Percentiles rank a stretch among this genome's conserved stretches.
phyloP scores from a whole-genome alignment of 2,797 vertebrate species.

The Leptodactylus fallax region DNA sequence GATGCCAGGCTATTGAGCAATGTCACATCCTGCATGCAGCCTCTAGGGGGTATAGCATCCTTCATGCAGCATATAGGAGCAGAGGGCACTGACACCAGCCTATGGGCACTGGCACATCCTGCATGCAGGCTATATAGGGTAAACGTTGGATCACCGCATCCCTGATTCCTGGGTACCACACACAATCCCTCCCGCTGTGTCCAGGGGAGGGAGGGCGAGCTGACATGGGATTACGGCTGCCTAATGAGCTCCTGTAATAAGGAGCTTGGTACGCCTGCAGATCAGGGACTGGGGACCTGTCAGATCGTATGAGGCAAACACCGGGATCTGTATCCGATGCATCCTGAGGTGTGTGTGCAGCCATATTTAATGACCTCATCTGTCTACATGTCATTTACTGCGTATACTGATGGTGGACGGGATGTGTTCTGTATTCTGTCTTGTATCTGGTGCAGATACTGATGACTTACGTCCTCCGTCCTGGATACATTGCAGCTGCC shows the following conservation, averaged over 20 bases:
- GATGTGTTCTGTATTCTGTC: background rate
- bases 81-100: background rate
- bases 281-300: constrained; percentile 18
- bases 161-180: constrained; percentile 31
- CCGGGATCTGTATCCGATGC: constrained; percentile 26
- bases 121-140: background rate
- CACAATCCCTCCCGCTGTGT: constrained; percentile 19
- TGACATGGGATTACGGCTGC: constrained; percentile 36
- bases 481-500: background rate
- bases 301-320: constrained; percentile 25
- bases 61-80: too few species aligned
- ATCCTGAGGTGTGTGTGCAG: constrained; percentile 55
- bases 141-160: background rate
- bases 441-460: background rate
- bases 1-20: background rate
- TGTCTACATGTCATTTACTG: constrained; percentile 24
- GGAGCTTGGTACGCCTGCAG: constrained; percentile 15
- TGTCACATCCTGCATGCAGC: background rate
- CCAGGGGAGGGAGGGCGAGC: background rate
- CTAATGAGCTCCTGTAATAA: constrained; percentile 37
- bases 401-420: background rate
- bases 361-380: constrained; percentile 63
- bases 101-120: background rate
- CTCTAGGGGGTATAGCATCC: background rate
- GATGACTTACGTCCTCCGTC: background rate